phyloP scores from a whole-genome alignment of 2,888 invertebrate species.

The Acleris laterana region DNA sequence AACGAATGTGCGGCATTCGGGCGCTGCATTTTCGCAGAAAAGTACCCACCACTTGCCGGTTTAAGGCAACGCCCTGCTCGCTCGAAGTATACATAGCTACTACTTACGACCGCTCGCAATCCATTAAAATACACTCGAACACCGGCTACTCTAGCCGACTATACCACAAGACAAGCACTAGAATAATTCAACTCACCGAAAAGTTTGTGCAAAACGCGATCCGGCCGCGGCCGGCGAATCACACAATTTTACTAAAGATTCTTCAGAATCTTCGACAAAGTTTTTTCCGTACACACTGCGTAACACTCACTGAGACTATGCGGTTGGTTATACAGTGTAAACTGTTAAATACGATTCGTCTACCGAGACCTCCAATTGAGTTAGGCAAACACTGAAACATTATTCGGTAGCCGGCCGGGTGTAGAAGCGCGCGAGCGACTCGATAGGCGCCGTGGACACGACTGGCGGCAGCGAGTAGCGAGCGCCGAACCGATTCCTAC shows the following conservation, averaged over 20 bases:
- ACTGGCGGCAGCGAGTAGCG: constrained; percentile 55
- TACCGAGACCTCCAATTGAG: constrained; percentile 83
- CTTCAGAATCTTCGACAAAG: constrained; percentile 84
- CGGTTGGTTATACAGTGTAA: constrained; percentile 81
- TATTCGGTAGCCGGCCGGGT: constrained; percentile 83
- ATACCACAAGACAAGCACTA: constrained; percentile 34
- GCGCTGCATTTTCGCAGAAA: constrained; percentile 40
- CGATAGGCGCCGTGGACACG: constrained; percentile 79
- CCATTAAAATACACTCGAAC: constrained; percentile 10
- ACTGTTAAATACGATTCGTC: constrained; percentile 81
- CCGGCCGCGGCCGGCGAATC: constrained; percentile 79
- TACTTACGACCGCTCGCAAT: constrained; percentile 16
- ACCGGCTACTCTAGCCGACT: constrained; percentile 5
- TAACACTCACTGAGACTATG: constrained; percentile 85
- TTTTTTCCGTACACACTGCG: constrained; percentile 85
- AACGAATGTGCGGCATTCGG: constrained; percentile 32
- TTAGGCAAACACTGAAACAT: constrained; percentile 84
- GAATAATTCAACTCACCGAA: constrained; percentile 69
- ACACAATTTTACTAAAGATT: constrained; percentile 84
- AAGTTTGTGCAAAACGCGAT: constrained; percentile 81
- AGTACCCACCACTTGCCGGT: constrained; percentile 34
- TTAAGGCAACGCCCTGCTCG: constrained; percentile 39
- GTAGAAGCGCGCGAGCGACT: constrained; percentile 81
- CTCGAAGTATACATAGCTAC: constrained; percentile 25
- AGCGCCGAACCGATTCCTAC: constrained; percentile 33